A percentile compares a stretch with the other conserved stretches of the same genome.
phyloP scores from a whole-genome alignment of 2,888 invertebrate species.

The Psylliodes chrysocephalus region DNA sequence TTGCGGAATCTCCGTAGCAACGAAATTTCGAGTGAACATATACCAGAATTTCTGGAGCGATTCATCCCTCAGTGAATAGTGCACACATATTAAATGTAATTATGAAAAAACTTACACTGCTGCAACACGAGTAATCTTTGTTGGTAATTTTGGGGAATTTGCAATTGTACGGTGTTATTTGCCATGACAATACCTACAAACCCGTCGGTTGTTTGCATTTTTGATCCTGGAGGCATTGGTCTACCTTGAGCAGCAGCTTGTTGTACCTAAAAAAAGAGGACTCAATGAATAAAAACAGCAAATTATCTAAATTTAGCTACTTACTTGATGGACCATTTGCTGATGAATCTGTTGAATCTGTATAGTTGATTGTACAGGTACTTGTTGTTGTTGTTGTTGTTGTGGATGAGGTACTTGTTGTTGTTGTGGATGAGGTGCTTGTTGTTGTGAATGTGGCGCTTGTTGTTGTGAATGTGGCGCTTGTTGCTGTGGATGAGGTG shows the following conservation, averaged over 20 bases:
- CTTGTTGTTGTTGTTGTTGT: slow-evolving; percentile 25
- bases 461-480: no score
- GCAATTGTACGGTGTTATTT: slow-evolving; percentile 70
- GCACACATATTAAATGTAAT: no score
- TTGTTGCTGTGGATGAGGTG: slow-evolving; percentile 26
- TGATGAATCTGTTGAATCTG: slow-evolving; percentile 65
- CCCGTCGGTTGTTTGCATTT: slow-evolving; percentile 70
- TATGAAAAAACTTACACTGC: slow-evolving; percentile 57
- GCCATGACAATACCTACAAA: slow-evolving; percentile 74
- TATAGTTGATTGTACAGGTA: slow-evolving; percentile 50
- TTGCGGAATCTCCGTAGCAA: no score
- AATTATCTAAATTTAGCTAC: slow-evolving; percentile 1
- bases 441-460: slow-evolving; percentile 30
- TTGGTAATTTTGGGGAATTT: slow-evolving; percentile 66
- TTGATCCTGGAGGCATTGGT: slow-evolving; percentile 68
- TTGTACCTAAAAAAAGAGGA: slow-evolving; percentile 67
- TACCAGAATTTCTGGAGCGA: no score
- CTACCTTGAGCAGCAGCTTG: slow-evolving; percentile 72
- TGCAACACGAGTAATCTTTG: slow-evolving; percentile 56
- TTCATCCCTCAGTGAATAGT: no score
- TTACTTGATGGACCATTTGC: slow-evolving; percentile 68
- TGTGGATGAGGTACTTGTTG: slow-evolving; percentile 33
- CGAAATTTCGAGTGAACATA: no score
- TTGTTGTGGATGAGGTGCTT: slow-evolving; percentile 39
- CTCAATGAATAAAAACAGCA: slow-evolving; percentile 1